Percentiles rank a stretch among this genome's conserved stretches.
Conservation (phyloP, 1,140 invertebrate genomes). For the Camponotus pennsylvanicus region DNA sequence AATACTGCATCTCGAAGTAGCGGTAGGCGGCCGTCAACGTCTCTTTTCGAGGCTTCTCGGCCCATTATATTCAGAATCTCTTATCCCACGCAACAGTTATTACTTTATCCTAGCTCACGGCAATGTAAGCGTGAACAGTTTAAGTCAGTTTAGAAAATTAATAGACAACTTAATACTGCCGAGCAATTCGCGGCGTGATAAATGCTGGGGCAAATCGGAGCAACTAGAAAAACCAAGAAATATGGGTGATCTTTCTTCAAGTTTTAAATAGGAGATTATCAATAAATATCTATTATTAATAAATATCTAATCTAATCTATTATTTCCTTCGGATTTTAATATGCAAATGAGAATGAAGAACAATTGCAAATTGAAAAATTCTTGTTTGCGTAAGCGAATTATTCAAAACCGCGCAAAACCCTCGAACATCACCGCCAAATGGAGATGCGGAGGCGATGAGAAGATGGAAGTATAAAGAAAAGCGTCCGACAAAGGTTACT, state of each 20-base stretch:
- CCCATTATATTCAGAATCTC: slow-evolving; percentile 28
- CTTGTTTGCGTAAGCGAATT: slow-evolving; percentile 17
- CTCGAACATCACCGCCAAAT: slow-evolving; percentile 24
- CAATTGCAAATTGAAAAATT: slow-evolving; percentile 2
- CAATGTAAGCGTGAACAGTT: slow-evolving; percentile 10
- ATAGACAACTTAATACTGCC: slow-evolving; percentile 16
- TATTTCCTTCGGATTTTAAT: neutral
- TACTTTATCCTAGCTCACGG: neutral
- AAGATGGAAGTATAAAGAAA: slow-evolving; percentile 75
- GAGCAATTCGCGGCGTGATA: neutral
- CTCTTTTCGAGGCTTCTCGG: slow-evolving; percentile 16
- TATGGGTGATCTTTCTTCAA: neutral
- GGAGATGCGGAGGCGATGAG: slow-evolving; percentile 58
- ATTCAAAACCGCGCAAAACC: slow-evolving; percentile 30
- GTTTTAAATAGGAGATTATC: neutral
- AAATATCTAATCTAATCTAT: neutral
- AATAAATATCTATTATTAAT: neutral
- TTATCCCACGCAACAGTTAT: slow-evolving; percentile 42
- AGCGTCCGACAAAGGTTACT: slow-evolving; percentile 83
- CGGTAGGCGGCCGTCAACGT: slow-evolving; percentile 1
- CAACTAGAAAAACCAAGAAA: slow-evolving; percentile 6
- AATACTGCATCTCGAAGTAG: slow-evolving; percentile 3
- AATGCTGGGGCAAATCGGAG: neutral
- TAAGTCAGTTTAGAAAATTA: slow-evolving; percentile 35
- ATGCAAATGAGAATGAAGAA: neutral